These are phyloP conservation scores for Elanus axillaris DNA, from an alignment of 2,113 vertebrate species.

Conservation along the genomic window DNA sequence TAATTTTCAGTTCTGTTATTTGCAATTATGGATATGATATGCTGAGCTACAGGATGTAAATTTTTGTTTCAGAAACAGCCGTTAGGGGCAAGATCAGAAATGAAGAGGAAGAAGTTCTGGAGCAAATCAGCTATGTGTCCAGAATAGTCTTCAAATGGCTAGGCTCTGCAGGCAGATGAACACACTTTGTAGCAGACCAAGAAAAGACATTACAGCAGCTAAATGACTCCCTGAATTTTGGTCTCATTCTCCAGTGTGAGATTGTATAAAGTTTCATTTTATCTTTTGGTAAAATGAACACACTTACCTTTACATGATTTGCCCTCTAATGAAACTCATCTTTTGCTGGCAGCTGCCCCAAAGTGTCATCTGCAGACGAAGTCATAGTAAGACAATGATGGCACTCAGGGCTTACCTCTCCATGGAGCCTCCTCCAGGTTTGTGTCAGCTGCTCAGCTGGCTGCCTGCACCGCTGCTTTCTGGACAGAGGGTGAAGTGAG, in stretches of 20 bases:
- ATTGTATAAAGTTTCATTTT: not conserved
- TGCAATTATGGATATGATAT: not conserved
- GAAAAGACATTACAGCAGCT: not conserved
- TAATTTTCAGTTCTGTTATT: conserved; percentile 1
- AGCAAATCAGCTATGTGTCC: not conserved
- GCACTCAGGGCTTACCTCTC: not conserved
- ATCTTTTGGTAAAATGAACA: not conserved
- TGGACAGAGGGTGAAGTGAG: not conserved
- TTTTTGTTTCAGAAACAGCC: not conserved
- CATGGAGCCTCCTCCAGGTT: not conserved
- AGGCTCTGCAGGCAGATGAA: not conserved
- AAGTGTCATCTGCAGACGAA: not conserved
- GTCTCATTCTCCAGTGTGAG: not conserved
- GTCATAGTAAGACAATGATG: fast-evolving
- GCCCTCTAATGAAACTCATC: not conserved
- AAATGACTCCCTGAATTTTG: not conserved
- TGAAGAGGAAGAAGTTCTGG: not conserved
- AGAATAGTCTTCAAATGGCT: not conserved
- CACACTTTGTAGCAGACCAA: not conserved
- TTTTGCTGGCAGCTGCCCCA: not conserved
- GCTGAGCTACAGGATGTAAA: not conserved
- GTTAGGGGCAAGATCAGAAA: not conserved
- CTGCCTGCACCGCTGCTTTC: not conserved
- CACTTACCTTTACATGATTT: not conserved
- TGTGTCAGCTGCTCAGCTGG: not conserved